Base-by-base conservation (phyloP, 2,797 vertebrate genomes). In the Graptemys geographica region DNA sequence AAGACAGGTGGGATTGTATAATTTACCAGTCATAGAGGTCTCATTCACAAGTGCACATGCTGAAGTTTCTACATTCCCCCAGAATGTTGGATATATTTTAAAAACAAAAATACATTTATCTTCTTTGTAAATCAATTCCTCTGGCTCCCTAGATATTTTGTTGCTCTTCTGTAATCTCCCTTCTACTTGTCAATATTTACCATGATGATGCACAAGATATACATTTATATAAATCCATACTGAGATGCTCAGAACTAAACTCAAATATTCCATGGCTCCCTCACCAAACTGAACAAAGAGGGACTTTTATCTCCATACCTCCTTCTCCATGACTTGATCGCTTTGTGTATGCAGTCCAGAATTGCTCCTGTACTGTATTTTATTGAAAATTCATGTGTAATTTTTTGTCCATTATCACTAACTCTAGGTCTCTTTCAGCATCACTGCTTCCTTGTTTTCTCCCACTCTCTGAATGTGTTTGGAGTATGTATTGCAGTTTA, bases 341-440 rank as follows among this genome's bases (percentile, higher is more conserved):
- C 11, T 56, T 92, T 90, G 52, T 83, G 55, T 52, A 72, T 23
- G 53, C 1, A 88, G 41, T 25, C 86, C 89, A 92, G 84, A 41
- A 86, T 93, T 88, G 49, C 79, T 37, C 11, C 90, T 33, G n/a
- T 57, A 33, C 21, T 37, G 3, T 78, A 83, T n/a, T 87, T 92
- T 55, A 8, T 62, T 92, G 84, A 88, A 78, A 93, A 90, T 90
- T 6, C 8, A 0, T 79, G 76, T 11, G 51, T 5, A 53, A 15
- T 9, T 18, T 55, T 94, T 94, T 80, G 47, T 65, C 78, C 82
- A 79, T 93, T 92, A 87, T 69, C 79, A 62, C 19, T 62, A 12
- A 56, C 23, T 94, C 84, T 78, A 59, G 28, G 88, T 83, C 76
- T 89, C 53, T 87, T 90, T 59, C 87, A 19, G 16, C 74, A 59